phyloP scores from a whole-genome alignment of 2,888 invertebrate species.

The Dryadula phaetusa region DNA sequence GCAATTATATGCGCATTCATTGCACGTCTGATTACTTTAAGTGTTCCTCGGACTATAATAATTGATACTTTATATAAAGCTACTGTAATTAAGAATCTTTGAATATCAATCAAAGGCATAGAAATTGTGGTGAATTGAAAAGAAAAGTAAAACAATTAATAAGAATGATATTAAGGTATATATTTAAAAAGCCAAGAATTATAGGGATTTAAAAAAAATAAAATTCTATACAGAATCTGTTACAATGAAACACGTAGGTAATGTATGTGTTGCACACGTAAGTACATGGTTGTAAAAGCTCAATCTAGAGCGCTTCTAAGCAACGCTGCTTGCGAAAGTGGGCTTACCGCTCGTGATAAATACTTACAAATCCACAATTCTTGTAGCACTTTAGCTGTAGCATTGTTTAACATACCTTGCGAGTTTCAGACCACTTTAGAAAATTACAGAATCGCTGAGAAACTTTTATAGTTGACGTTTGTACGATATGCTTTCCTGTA shows the following conservation, averaged over 20 bases:
- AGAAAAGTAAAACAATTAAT: no score
- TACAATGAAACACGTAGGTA: background rate
- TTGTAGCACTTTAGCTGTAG: conserved; percentile 28
- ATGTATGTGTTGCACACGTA: background rate
- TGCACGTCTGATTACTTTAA: conserved; percentile 18
- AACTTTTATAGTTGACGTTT: conserved; percentile 14
- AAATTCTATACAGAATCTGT: no score
- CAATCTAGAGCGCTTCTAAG: conserved; percentile 26
- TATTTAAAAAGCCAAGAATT: no score
- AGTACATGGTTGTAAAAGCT: conserved; percentile 15
- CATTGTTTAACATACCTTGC: conserved; percentile 19
- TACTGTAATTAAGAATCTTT: conserved; percentile 2
- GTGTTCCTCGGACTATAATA: conserved; percentile 8
- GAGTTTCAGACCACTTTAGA: conserved; percentile 26
- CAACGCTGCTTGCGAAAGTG: conserved; percentile 25
- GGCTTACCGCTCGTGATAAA: conserved; percentile 27
- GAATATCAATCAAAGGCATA: background rate
- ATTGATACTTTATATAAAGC: background rate
- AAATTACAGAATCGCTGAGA: conserved; percentile 24
- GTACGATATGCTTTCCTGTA: background rate
- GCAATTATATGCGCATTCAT: conserved; percentile 17
- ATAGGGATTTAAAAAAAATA: no score
- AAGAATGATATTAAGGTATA: no score
- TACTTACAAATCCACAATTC: conserved; percentile 32
- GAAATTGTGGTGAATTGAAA: background rate